Conservation (phyloP, 2,113 vertebrate genomes). For the Acrocephalus kingi region DNA sequence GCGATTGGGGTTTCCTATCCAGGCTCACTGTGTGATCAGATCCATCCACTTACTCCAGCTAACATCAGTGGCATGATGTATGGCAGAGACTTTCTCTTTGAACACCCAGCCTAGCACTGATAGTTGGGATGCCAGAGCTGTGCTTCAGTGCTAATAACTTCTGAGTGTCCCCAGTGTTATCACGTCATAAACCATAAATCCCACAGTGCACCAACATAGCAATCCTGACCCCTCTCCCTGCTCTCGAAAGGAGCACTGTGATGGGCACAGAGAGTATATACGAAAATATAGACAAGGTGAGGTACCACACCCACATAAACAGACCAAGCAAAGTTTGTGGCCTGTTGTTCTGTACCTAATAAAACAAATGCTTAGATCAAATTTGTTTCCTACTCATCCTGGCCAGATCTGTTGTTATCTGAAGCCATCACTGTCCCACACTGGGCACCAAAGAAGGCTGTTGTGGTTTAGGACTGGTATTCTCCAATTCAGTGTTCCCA, state of each 20-base stretch:
- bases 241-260: neutral
- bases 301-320: neutral
- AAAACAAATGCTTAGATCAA: neutral
- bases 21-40: neutral
- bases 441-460: neutral
- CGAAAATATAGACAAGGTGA: neutral
- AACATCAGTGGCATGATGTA: neutral
- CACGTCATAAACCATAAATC: neutral
- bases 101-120: neutral
- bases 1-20: neutral
- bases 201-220: neutral
- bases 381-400: neutral
- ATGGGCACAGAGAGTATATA: neutral
- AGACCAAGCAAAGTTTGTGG: neutral
- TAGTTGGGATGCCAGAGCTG: neutral
- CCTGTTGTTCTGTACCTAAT: neutral
- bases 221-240: neutral
- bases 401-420: neutral
- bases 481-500: neutral
- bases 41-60: neutral
- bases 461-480: neutral
- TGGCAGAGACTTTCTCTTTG: neutral
- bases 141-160: neutral
- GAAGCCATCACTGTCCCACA: neutral
- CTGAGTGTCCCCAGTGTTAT: neutral